phyloP scores from a whole-genome alignment of 1,140 invertebrate genomes.

The Coelopa frigida region DNA sequence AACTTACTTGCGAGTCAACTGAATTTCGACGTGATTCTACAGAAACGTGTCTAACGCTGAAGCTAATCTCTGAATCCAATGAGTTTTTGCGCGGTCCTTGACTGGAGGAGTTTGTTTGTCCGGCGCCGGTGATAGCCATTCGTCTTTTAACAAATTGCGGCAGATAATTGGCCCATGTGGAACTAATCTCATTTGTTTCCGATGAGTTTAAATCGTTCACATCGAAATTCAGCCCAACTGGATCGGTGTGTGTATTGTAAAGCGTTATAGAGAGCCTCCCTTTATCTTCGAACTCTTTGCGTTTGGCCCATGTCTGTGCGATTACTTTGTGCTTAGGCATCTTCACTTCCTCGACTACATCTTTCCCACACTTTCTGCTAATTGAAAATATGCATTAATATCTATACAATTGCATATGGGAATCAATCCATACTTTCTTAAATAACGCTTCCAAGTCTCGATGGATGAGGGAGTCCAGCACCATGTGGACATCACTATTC shows the following conservation, averaged over 20 bases:
- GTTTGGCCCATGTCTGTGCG: constrained; percentile 78
- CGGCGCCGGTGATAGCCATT: constrained; percentile 62
- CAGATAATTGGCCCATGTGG: constrained; percentile 81
- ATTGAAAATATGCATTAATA: constrained; percentile 4
- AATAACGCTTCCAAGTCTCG: constrained; percentile 74
- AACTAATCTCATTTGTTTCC: constrained; percentile 66
- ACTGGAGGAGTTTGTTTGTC: constrained; percentile 52
- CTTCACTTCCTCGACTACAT: constrained; percentile 62
- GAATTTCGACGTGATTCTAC: constrained; percentile 77
- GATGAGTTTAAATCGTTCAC: constrained; percentile 60
- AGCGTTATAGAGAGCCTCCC: constrained; percentile 81
- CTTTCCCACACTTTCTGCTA: constrained; percentile 58
- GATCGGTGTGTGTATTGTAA: constrained; percentile 78
- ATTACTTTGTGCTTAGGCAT: constrained; percentile 86
- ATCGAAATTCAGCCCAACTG: constrained; percentile 80
- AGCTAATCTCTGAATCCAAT: constrained; percentile 73
- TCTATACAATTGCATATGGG: background rate
- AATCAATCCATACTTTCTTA: constrained; percentile 58
- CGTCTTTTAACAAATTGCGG: constrained; percentile 76
- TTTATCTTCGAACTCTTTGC: constrained; percentile 74
- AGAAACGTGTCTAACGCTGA: constrained; percentile 67
- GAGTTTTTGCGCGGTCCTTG: constrained; percentile 51
- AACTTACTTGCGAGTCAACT: constrained; percentile 65
- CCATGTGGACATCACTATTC: constrained; percentile 86
- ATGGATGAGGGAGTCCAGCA: constrained; percentile 80